Evolutionary conservation across 2,888 invertebrate genomes (phyloP), one percentile per base, ranked within the genome.

Genomic region (Aphidoletes aphidimyza): DNA sequence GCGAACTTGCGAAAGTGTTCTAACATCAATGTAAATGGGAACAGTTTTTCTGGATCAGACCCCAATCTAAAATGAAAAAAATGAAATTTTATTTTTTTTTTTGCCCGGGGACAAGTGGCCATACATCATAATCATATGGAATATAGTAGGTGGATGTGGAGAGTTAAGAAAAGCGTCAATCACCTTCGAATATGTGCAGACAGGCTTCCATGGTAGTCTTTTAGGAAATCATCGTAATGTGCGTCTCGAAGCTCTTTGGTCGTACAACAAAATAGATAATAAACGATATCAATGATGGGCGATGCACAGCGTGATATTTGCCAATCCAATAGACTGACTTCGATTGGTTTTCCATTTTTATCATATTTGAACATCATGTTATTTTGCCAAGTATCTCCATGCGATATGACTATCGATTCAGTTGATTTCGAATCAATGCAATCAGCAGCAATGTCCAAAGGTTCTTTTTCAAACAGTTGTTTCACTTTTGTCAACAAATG

Each of bases 381-480:
- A 84, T 90, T 90, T 86, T 87, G 89, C 89, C 89, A 90, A 85
- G 89, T 88, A 85, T 89, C 89, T 11, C 89, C 89, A 85, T 90
- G 89, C 81, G 88, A 88, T 14, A 90, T 85, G 19, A 89, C 88
- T 0, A 87, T 89, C 0, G 89, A 89, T 59, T 89, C 89, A 19
- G 88, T 87, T 30, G 86, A 8, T 6, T 30, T 17, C 9, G 8
- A 8, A 6, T n/a, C 30, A 26, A 69, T 6, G 14, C 30, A 26
- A 11, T 69, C 69, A 26, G n/a, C 45, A 83, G 69, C 69, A 34
- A 69, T 34, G 8, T 30, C 34, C 6, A 69, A 14, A 1, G 3
- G 11, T 0, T 45, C 81, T 19, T 84, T 83, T 14, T 36, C 45
- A 19, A 85, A 83, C 30, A 83, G 78, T 5, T 26, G 45, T 0